Evolutionary conservation across 1,140 invertebrate genomes (phyloP).

Genomic region (Cyrtorhinus lividipennis): DNA sequence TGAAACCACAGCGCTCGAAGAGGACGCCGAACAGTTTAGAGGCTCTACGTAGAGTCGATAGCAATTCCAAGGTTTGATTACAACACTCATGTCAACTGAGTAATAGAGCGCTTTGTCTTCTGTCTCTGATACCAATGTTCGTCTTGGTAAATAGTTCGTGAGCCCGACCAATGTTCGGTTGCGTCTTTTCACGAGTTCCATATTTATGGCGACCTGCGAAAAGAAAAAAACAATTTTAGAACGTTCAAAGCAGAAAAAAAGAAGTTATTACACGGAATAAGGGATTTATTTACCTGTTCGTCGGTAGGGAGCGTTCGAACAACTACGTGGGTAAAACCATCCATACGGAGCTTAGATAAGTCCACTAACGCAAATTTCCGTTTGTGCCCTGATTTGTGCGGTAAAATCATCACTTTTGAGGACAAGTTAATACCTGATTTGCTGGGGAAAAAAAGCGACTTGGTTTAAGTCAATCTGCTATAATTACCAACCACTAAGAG

Average conservation of each 20-base stretch:
- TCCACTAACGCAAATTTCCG: conserved; percentile 43
- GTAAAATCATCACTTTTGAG: conserved; percentile 34
- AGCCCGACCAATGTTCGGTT: conserved; percentile 38
- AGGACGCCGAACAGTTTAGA: conserved; percentile 14
- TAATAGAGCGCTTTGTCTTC: conserved; percentile 39
- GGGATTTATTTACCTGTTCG: conserved; percentile 29
- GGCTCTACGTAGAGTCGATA: conserved; percentile 41
- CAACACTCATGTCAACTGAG: conserved; percentile 37
- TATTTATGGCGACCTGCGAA: conserved; percentile 41
- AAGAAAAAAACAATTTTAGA: too few relatives aligned
- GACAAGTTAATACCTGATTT: conserved; percentile 46
- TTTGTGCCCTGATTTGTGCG: conserved; percentile 16
- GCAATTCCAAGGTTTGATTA: conserved; percentile 42
- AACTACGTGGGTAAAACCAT: conserved; percentile 51
- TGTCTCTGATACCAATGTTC: conserved; percentile 35
- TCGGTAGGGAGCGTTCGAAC: conserved; percentile 44
- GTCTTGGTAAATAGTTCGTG: conserved; percentile 30
- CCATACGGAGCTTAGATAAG: conserved; percentile 40
- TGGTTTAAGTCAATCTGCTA: too few relatives aligned
- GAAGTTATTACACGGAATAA: too few relatives aligned
- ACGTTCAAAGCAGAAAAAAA: too few relatives aligned
- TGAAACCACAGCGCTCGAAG: conserved; percentile 17
- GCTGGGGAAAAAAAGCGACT: conserved; percentile 34
- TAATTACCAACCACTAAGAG: too few relatives aligned
- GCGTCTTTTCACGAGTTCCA: conserved; percentile 44